phyloP scores from a whole-genome alignment of 2,888 invertebrate species.

The Cataglyphis altisquamis region DNA sequence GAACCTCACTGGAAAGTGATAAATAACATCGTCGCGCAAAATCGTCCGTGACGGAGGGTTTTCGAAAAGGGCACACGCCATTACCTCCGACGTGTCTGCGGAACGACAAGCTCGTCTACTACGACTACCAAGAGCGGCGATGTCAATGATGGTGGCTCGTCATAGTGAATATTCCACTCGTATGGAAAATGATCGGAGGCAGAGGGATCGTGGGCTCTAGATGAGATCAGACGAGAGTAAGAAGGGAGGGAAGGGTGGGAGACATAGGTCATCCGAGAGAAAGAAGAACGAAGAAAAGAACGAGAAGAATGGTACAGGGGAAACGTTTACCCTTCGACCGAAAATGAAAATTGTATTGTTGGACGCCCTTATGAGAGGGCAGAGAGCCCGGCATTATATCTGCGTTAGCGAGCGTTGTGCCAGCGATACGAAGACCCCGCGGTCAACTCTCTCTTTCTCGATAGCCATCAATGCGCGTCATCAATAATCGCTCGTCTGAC shows the following conservation, averaged over 20 bases:
- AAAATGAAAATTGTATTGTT: constrained; percentile 80
- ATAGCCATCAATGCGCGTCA: constrained; percentile 77
- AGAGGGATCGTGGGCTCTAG: constrained; percentile 1
- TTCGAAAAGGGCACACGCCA: constrained; percentile 80
- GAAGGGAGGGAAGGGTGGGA: not conserved
- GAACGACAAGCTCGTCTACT: constrained; percentile 63
- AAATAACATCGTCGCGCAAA: constrained; percentile 81
- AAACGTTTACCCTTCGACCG: constrained; percentile 69
- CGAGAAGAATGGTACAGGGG: constrained; percentile 60
- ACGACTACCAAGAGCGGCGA: constrained; percentile 42
- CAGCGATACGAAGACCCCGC: constrained; percentile 65
- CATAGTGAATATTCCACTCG: constrained; percentile 61
- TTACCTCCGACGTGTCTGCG: constrained; percentile 80
- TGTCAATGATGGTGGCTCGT: constrained; percentile 51
- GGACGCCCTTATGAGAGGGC: constrained; percentile 65
- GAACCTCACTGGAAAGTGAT: constrained; percentile 76
- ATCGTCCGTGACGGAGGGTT: constrained; percentile 82
- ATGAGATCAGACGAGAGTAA: constrained; percentile 8
- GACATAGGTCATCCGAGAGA: constrained; percentile 19
- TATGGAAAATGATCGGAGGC: constrained; percentile 56
- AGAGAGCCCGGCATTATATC: constrained; percentile 76
- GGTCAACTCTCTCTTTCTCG: constrained; percentile 76
- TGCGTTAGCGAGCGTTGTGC: constrained; percentile 77
- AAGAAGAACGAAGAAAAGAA: constrained; percentile 53
- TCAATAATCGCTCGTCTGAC: constrained; percentile 78